These are phyloP conservation scores for Actinia equina DNA, from an alignment of 64 coral and sea anemone species.

Conservation along the genomic window DNA sequence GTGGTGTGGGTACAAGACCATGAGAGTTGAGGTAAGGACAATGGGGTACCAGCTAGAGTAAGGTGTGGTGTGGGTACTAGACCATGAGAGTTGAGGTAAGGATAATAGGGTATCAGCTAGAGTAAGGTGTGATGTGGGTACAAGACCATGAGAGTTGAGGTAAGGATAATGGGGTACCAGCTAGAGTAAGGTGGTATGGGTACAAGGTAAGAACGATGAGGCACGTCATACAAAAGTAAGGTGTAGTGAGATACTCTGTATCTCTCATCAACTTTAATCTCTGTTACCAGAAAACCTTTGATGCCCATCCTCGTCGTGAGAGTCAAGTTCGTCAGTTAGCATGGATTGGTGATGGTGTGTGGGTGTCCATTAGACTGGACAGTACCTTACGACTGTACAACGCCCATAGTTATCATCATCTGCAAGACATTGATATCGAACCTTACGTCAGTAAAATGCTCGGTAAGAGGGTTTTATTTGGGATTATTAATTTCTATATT, in stretches of 20 bases:
- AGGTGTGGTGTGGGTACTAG: constrained; percentile 95
- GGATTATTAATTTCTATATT: neutral
- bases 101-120: neutral
- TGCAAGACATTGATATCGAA: constrained; percentile 97
- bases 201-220: constrained; percentile 12
- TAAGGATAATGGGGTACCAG: neutral
- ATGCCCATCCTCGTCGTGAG: constrained; percentile 94
- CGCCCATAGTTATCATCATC: constrained; percentile 85
- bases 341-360: constrained; percentile 98
- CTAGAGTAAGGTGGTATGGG: constrained; percentile 69
- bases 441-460: constrained; percentile 94
- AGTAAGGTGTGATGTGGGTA: constrained; percentile 93
- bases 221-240: neutral
- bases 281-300: constrained; percentile 84
- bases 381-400: constrained; percentile 95
- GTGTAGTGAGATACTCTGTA: too few species aligned
- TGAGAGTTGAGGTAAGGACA: too few species aligned
- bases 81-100: constrained; percentile 96
- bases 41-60: too few species aligned
- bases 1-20: too few species aligned
- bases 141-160: constrained; percentile 88
- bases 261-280: neutral
- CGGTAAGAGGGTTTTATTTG: constrained; percentile 27
- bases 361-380: constrained; percentile 96
- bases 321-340: constrained; percentile 95